Percentiles rank a stretch among this genome's conserved stretches.
These are phyloP conservation scores for Zaprionus davidi DNA, from an alignment of 1,140 invertebrate genomes.

Conservation along the genomic window DNA sequence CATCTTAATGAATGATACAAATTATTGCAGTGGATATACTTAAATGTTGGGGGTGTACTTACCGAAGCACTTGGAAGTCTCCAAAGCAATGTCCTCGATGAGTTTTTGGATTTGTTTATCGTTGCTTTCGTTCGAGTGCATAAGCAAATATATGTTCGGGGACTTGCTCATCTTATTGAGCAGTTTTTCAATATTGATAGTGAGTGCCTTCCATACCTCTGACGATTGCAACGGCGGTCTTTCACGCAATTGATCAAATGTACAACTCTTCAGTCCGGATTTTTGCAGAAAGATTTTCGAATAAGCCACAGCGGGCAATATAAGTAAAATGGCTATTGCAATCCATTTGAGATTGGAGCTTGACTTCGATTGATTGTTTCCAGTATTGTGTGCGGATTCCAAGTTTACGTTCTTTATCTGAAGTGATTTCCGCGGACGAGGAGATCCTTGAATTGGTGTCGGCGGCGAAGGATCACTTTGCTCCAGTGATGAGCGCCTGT, in stretches of 20 bases:
- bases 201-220: conserved; percentile 56
- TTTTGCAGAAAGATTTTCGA: background rate
- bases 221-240: conserved; percentile 34
- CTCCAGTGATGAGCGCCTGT: background rate
- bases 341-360: background rate
- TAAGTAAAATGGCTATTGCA: background rate
- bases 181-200: conserved; percentile 58
- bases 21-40: background rate
- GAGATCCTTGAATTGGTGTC: background rate
- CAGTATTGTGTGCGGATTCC: background rate
- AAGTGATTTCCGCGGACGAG: background rate
- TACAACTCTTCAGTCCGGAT: conserved; percentile 30
- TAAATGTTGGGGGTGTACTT: background rate
- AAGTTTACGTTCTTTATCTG: background rate
- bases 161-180: conserved; percentile 52
- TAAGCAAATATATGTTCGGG: conserved; percentile 65
- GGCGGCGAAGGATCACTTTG: background rate
- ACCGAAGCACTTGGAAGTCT: conserved; percentile 71
- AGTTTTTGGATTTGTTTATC: conserved; percentile 29
- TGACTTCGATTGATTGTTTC: no score
- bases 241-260: conserved; percentile 30
- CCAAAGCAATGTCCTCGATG: conserved; percentile 52
- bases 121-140: conserved; percentile 44
- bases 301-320: background rate
- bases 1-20: conserved; percentile 27